Base-by-base conservation (phyloP, 2,797 vertebrate species). In the Syngnathus rostellatus region DNA sequence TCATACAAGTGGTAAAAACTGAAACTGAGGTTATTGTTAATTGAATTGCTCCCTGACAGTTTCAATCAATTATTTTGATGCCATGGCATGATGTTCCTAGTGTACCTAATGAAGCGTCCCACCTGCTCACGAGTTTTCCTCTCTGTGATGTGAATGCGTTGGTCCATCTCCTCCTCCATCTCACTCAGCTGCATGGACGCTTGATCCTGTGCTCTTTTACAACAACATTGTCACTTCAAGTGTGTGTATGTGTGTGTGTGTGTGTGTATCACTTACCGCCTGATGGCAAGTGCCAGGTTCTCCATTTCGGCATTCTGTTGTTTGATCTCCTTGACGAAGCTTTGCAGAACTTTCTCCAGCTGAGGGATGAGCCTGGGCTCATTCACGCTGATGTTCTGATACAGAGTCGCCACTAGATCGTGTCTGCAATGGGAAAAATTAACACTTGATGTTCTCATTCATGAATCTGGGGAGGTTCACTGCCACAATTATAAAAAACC, bases 121-220 rank as follows among this genome's bases (percentile, higher is more conserved):
- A 99, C 96, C 78, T 97, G 93, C 66, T 93, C 92, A 65, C 88
- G 89, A 8, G 90, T 88, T 78, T 91, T 93, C 68, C 88, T 91
- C 76, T 97, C 96, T 0, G 89, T 85, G 58, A 90, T 88, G 6
- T 95, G 93, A 80, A 99, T 94, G n/a, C 95, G 92, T 41, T 96
- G 94, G 69, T 99, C 96, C 95, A 98, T 98, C 82, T 99, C 97
- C 59, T 99, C 97, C 75, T 98, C 97, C 87, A 98, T 85, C 75
- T 97, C 97, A 76, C 92, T 93, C 73, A 98, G 80, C 82, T 97
- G 96, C 82, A 95, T 93, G n/a, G 93, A 84, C 0, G 94, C 93
- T 88, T 96, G 93, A 85, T 99, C 96, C 83, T 99, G 96, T 14
- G 93, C 94, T 86, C 97, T 99, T 85, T 69, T 54, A 75, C 65